Conservation (phyloP, 2,797 vertebrate genomes). For the Pampus argenteus region DNA sequence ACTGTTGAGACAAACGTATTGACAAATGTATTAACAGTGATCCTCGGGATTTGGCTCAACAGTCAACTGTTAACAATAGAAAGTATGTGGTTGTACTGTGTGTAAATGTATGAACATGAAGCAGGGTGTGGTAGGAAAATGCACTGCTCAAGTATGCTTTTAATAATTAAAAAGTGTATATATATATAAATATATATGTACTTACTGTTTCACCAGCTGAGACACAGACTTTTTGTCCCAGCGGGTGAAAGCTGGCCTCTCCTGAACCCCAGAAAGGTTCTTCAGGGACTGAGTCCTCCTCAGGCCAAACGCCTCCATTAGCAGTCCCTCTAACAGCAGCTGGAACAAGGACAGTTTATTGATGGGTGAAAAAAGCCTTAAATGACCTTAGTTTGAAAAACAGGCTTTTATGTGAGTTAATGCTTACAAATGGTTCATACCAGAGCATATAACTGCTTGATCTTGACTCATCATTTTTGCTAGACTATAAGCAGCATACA, state of each 20-base stretch:
- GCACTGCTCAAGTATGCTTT: too few species aligned
- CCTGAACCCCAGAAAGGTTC: constrained; percentile 68
- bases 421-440: constrained; percentile 1
- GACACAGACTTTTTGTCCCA: constrained; percentile 81
- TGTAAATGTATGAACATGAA: neutral
- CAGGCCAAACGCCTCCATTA: constrained; percentile 69
- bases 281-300: constrained; percentile 82
- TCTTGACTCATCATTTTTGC: neutral
- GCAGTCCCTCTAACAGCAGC: constrained; percentile 24
- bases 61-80: neutral
- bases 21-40: neutral
- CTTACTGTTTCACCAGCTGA: constrained; percentile 83
- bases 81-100: neutral
- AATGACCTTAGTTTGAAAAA: neutral
- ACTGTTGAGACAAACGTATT: constrained; percentile 59
- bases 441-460: neutral
- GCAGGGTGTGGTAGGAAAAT: neutral
- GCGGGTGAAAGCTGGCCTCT: constrained; percentile 41
- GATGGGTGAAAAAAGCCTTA: neutral
- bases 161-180: neutral
- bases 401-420: neutral
- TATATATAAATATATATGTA: constrained; percentile 3
- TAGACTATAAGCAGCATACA: neutral
- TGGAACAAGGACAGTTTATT: neutral
- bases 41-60: neutral